Conservation (phyloP, 2,113 vertebrate genomes). For the Thunnus maccoyii region DNA sequence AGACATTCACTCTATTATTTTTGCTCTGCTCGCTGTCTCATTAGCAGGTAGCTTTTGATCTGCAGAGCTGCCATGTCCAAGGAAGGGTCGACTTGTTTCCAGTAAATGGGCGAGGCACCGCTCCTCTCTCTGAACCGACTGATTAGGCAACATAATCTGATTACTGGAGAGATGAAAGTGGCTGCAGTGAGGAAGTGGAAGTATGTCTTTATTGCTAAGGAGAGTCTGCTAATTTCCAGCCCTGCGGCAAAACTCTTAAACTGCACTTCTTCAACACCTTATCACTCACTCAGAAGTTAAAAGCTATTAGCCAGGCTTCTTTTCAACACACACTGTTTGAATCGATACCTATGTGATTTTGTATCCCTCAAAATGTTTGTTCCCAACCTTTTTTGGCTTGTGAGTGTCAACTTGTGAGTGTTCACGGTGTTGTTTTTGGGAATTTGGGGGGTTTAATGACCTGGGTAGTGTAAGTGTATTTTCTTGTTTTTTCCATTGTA, state of each 20-base stretch:
- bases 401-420: too few relatives aligned
- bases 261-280: constrained; percentile 6
- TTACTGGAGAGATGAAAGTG: constrained; percentile 49
- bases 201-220: constrained; percentile 55
- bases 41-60: constrained; percentile 65
- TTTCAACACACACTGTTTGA: background rate
- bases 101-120: constrained; percentile 22
- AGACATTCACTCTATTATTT: constrained; percentile 17
- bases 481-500: too few relatives aligned
- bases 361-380: too few relatives aligned
- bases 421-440: too few relatives aligned
- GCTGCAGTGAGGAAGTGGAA: constrained; percentile 31
- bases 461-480: too few relatives aligned
- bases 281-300: constrained; percentile 18
- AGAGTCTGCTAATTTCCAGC: constrained; percentile 52
- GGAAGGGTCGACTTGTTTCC: constrained; percentile 32
- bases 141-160: constrained; percentile 45
- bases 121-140: constrained; percentile 1
- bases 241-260: constrained; percentile 42
- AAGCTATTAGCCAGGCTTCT: constrained; percentile 1
- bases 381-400: too few relatives aligned
- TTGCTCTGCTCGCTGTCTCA: constrained; percentile 32
- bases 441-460: too few relatives aligned
- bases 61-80: constrained; percentile 40
- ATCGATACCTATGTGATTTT: too few relatives aligned